Conservation (phyloP, 2,797 vertebrate genomes). For the Brachymystax lenok region DNA sequence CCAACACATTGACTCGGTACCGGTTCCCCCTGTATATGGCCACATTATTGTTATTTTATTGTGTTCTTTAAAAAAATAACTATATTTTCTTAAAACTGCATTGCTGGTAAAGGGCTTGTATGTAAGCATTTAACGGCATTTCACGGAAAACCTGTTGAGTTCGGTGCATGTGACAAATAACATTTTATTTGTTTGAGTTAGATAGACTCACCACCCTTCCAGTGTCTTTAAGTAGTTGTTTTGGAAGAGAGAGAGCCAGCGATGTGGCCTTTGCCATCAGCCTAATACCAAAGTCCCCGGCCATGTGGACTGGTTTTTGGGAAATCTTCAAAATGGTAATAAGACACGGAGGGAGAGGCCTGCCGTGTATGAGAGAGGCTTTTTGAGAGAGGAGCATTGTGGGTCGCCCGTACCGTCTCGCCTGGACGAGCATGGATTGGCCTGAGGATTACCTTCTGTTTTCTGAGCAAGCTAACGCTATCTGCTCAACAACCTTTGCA, state of each 20-base stretch:
- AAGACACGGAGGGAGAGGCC: slow-evolving; percentile 10
- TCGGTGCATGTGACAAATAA: no score
- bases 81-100: no score
- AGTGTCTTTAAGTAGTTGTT: slow-evolving; percentile 26
- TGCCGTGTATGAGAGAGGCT: slow-evolving; percentile 1
- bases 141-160: no score
- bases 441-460: slow-evolving; percentile 68
- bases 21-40: no score
- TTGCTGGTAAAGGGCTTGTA: no score
- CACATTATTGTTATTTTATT: no score
- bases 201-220: slow-evolving; percentile 40
- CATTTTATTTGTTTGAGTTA: background rate
- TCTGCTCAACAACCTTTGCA: background rate
- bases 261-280: slow-evolving; percentile 37
- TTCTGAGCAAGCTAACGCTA: slow-evolving; percentile 28
- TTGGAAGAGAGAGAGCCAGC: background rate
- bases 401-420: slow-evolving; percentile 64
- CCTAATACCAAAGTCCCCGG: slow-evolving; percentile 36
- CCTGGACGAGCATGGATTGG: slow-evolving; percentile 63
- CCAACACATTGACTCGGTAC: no score
- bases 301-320: slow-evolving; percentile 60
- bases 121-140: no score
- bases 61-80: no score
- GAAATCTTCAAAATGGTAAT: slow-evolving; percentile 75
- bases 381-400: slow-evolving; percentile 37